Conservation (phyloP, 2,888 invertebrate species). For the Oscheius sp. region DNA sequence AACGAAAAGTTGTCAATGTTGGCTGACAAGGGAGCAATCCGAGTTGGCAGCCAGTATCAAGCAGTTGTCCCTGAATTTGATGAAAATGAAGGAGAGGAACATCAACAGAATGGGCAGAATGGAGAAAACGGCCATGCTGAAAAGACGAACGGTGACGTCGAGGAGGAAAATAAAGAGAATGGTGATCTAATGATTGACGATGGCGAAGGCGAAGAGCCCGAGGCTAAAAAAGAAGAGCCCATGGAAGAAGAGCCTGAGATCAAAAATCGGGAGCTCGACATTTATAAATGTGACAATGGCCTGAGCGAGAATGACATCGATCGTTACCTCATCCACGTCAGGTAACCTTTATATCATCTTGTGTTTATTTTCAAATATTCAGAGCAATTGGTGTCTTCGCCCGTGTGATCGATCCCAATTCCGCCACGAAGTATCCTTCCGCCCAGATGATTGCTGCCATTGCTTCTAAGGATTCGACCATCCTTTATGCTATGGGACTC, state of each 20-base stretch:
- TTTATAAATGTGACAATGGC: constrained; percentile 93
- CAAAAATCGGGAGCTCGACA: constrained; percentile 78
- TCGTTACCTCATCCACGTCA: constrained; percentile 89
- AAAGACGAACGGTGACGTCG: no score
- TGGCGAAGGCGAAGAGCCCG: constrained; percentile 34
- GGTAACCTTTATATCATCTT: constrained; percentile 71
- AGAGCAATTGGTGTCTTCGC: constrained; percentile 96
- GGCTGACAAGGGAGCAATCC: constrained; percentile 93
- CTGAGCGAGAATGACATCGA: constrained; percentile 95
- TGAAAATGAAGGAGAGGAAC: constrained; percentile 41
- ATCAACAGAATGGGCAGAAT: constrained; percentile 48
- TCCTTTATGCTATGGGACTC: constrained; percentile 99
- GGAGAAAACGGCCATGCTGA: no score
- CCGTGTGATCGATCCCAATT: constrained; percentile 96
- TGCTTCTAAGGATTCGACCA: constrained; percentile 95
- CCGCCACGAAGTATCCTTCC: constrained; percentile 96
- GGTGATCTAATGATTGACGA: constrained; percentile 40
- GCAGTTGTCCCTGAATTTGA: constrained; percentile 76
- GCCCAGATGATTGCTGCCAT: constrained; percentile 99
- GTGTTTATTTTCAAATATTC: constrained; percentile 22
- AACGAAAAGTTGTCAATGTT: constrained; percentile 97
- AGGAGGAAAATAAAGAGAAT: constrained; percentile 52
- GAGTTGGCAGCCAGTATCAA: constrained; percentile 93
- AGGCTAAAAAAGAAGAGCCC: constrained; percentile 1
- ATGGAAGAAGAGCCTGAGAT: neutral